These are phyloP conservation scores for Gallirallus australis DNA, from an alignment of 2,797 vertebrate species.

Conservation along the genomic window DNA sequence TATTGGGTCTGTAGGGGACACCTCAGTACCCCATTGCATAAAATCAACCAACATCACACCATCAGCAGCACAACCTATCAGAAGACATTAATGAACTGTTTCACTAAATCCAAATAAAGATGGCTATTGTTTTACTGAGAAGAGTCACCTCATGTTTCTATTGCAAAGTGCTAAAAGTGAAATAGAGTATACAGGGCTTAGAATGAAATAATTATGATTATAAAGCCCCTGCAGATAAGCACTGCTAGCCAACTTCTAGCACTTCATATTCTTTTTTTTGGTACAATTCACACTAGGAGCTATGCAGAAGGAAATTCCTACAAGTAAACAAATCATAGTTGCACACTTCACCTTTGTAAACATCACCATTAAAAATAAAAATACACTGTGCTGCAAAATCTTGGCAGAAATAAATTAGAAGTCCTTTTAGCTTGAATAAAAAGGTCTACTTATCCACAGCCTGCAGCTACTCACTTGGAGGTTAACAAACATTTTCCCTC, in stretches of 20 bases:
- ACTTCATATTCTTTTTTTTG: neutral
- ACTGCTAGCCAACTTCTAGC: neutral
- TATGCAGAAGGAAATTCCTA: neutral
- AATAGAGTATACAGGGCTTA: neutral
- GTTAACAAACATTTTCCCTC: neutral
- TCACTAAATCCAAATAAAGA: neutral
- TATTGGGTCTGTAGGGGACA: neutral
- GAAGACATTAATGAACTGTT: neutral
- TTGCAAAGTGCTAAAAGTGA: neutral
- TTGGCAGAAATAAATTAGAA: neutral
- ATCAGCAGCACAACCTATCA: neutral
- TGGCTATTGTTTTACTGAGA: neutral
- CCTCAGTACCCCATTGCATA: fast-evolving
- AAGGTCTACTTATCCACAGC: neutral
- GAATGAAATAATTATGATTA: neutral
- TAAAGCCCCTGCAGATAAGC: neutral
- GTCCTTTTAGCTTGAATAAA: neutral
- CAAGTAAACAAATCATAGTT: neutral
- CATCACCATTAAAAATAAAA: neutral
- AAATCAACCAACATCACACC: neutral
- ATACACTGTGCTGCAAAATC: neutral
- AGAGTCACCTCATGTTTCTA: neutral
- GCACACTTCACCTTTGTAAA: neutral
- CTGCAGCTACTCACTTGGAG: neutral
- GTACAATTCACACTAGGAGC: neutral